phyloP scores from a whole-genome alignment of 2,797 vertebrate species.

The Psittacula echo region DNA sequence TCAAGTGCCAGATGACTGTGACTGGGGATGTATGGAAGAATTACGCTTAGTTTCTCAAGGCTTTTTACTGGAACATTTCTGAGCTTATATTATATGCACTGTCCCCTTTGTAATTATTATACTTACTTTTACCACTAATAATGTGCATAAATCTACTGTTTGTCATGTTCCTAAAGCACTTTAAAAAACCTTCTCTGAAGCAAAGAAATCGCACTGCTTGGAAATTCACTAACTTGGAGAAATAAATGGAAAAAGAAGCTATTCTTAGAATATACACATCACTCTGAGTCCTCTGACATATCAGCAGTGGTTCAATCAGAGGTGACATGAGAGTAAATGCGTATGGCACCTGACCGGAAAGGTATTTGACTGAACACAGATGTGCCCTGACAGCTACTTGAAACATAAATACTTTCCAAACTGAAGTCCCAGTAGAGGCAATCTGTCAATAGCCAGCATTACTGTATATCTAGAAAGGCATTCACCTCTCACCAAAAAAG shows the following conservation, averaged over 20 bases:
- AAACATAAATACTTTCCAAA: slow-evolving; percentile 47
- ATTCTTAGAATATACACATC: slow-evolving; percentile 46
- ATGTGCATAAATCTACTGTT: slow-evolving; percentile 25
- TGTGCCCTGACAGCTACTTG: slow-evolving; percentile 51
- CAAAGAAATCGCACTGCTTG: not conserved
- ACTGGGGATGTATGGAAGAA: not conserved
- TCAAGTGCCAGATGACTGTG: slow-evolving; percentile 7
- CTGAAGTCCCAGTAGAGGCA: not conserved
- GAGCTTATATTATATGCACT: not conserved
- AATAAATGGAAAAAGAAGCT: not conserved
- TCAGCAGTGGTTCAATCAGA: slow-evolving; percentile 33
- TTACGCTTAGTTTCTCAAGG: slow-evolving; percentile 36
- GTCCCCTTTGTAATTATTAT: slow-evolving; percentile 19
- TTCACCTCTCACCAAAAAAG: not conserved
- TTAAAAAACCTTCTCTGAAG: not conserved
- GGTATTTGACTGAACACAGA: slow-evolving; percentile 44
- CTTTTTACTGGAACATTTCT: slow-evolving; percentile 38
- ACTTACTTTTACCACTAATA: slow-evolving; percentile 20
- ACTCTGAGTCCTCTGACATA: not conserved
- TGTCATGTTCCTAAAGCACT: slow-evolving; percentile 7
- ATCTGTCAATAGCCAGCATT: not conserved
- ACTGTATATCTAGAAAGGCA: not conserved
- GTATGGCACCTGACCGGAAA: slow-evolving; percentile 48
- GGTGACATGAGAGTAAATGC: slow-evolving; percentile 45
- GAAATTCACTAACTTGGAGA: not conserved